phyloP scores from a whole-genome alignment of 2,888 invertebrate species.

The Heterodera filipjevi region DNA sequence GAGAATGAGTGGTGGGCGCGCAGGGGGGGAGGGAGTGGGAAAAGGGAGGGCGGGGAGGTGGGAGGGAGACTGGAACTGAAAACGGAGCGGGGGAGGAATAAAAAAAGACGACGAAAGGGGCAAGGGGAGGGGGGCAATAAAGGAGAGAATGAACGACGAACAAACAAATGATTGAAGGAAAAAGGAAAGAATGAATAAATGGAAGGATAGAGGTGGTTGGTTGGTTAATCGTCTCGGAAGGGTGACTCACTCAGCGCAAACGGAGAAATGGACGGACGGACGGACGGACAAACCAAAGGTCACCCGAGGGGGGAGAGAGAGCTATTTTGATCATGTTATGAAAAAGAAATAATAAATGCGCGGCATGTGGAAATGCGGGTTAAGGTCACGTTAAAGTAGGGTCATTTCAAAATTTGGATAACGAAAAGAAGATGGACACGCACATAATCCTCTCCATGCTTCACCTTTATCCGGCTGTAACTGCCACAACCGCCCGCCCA shows the following conservation, averaged over 20 bases:
- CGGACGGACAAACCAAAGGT: slow-evolving; percentile 5
- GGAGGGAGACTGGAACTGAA: neutral
- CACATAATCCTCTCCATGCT: neutral
- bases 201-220: neutral
- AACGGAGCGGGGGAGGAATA: neutral
- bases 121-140: neutral
- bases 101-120: neutral
- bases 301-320: neutral
- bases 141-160: neutral
- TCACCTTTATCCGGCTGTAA: neutral
- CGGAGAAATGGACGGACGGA: neutral
- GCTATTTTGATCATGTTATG: neutral
- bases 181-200: neutral
- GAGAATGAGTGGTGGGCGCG: too few species aligned
- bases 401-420: neutral
- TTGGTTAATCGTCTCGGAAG: slow-evolving; percentile 4
- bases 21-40: neutral
- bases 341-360: neutral
- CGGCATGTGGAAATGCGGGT: neutral
- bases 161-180: neutral
- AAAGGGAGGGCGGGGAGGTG: neutral
- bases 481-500: too few species aligned
- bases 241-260: slow-evolving; percentile 4
- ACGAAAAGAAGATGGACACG: neutral
- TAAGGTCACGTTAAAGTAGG: neutral